Conservation (phyloP, 1,140 invertebrate genomes). For the Eurosta solidaginis region DNA sequence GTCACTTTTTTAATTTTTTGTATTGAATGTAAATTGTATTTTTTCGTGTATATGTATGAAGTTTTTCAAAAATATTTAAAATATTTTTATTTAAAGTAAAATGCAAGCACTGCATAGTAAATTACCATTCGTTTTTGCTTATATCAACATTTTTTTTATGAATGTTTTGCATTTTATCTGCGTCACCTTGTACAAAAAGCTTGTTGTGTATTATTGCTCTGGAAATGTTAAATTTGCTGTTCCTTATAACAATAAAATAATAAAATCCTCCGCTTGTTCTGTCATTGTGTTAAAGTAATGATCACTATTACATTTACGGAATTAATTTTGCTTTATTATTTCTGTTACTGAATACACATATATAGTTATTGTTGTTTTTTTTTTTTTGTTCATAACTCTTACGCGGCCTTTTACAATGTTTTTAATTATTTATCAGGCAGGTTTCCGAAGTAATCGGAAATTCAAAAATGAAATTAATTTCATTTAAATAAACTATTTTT, state of each 20-base stretch:
- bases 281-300: too few relatives aligned
- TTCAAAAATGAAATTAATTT: too few relatives aligned
- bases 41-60: slow-evolving; percentile 24
- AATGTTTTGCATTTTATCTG: too few relatives aligned
- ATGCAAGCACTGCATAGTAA: background rate
- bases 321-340: background rate
- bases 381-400: background rate
- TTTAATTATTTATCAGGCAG: background rate
- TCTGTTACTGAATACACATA: background rate
- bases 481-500: too few relatives aligned
- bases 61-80: background rate
- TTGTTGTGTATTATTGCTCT: too few relatives aligned
- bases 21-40: slow-evolving; percentile 47
- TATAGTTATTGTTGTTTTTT: too few relatives aligned
- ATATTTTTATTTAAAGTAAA: background rate
- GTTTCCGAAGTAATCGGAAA: background rate
- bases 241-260: too few relatives aligned
- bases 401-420: background rate
- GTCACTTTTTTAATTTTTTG: slow-evolving; percentile 37
- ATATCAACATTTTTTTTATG: too few relatives aligned
- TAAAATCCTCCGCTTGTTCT: too few relatives aligned
- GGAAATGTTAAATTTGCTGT: too few relatives aligned
- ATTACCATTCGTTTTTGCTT: background rate
- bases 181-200: too few relatives aligned
- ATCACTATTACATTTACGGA: too few relatives aligned